Evolutionary conservation across 2,888 invertebrate species (phyloP).

Genomic region (Panopea generosa): DNA sequence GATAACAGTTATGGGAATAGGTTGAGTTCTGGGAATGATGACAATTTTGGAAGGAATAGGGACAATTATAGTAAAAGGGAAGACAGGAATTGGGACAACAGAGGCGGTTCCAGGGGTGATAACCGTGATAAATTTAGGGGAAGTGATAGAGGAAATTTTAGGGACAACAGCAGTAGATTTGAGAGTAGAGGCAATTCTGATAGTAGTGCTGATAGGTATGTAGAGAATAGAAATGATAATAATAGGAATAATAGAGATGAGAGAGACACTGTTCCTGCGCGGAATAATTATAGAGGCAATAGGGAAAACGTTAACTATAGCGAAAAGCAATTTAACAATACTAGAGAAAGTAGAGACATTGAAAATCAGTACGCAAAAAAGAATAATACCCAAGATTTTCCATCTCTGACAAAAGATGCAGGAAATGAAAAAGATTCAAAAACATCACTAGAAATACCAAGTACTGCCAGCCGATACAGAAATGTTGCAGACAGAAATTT

Average conservation of each 20-base stretch:
- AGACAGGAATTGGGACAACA: slow-evolving; percentile 1
- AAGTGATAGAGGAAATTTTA: not conserved
- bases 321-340: not conserved
- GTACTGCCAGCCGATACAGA: not conserved
- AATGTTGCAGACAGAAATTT: not conserved
- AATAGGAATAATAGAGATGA: slow-evolving; percentile 18
- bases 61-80: not conserved
- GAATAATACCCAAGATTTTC: not conserved
- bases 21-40: not conserved
- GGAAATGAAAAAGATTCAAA: not conserved
- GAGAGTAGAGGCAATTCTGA: not conserved
- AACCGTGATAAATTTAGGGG: not conserved
- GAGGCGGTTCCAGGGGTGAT: slow-evolving; percentile 23
- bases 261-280: not conserved
- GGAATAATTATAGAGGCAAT: slow-evolving; percentile 6
- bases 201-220: not conserved
- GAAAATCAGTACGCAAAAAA: not conserved
- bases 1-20: slow-evolving; percentile 8
- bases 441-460: no score
- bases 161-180: not conserved
- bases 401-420: not conserved
- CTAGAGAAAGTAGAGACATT: not conserved
- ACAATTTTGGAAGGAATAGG: not conserved
- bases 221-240: slow-evolving; percentile 23
- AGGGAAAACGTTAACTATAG: not conserved